Evolutionary conservation across 2,888 invertebrate genomes (phyloP).

Genomic region (Rotaria magnacalcarata): DNA sequence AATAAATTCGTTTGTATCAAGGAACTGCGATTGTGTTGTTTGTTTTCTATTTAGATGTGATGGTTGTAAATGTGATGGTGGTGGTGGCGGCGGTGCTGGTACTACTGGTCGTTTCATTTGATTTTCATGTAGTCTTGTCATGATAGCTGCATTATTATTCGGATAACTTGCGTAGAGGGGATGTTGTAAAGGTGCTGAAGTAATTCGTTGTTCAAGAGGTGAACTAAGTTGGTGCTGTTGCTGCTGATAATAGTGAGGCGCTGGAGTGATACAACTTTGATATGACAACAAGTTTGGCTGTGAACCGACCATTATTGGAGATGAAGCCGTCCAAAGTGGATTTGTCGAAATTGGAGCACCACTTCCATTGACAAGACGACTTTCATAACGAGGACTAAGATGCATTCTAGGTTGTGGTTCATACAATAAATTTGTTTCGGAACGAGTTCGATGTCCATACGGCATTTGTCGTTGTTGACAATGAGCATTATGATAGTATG

Average conservation of each 20-base stretch:
- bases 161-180: not conserved
- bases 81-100: not conserved
- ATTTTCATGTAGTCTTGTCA: not conserved
- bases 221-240: not conserved
- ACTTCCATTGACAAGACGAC: not conserved
- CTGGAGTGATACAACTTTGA: not conserved
- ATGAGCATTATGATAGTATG: not conserved
- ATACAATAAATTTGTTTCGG: not conserved
- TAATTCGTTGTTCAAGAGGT: not conserved
- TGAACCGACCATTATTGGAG: not conserved
- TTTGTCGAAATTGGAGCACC: not conserved
- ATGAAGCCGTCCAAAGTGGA: not conserved
- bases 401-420: not conserved
- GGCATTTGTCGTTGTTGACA: not conserved
- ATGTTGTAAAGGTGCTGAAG: not conserved
- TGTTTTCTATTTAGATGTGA: not conserved
- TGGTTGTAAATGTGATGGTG: not conserved
- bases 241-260: too few relatives aligned
- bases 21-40: not conserved
- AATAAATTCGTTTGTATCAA: conserved; percentile 30
- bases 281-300: conserved; percentile 2
- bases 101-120: not conserved
- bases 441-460: not conserved
- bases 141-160: not conserved
- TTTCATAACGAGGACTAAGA: conserved; percentile 30